Conservation (phyloP, 2,113 vertebrate species). For the Mugil cephalus region DNA sequence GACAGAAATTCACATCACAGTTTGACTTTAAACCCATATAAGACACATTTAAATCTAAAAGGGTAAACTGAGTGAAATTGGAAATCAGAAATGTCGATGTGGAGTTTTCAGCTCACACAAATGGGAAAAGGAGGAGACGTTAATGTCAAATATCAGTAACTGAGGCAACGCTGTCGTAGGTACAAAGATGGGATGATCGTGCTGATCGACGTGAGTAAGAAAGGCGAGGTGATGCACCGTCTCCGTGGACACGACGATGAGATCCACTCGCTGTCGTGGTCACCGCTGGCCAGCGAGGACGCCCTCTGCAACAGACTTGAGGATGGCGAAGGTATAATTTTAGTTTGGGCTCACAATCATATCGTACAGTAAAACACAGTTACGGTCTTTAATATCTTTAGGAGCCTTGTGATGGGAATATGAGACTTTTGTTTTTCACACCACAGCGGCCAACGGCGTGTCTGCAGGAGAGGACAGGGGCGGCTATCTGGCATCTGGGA, state of each 20-base stretch:
- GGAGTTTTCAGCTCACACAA: no score
- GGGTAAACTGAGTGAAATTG: no score
- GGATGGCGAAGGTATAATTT: conserved; percentile 83
- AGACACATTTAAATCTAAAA: no score
- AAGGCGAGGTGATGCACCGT: conserved; percentile 90
- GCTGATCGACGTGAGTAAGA: conserved; percentile 92
- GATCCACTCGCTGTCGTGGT: conserved; percentile 94
- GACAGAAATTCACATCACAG: no score
- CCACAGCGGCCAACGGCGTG: conserved; percentile 73
- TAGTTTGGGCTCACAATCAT: no score
- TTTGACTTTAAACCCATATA: no score
- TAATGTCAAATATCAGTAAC: neutral
- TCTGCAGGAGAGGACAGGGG: conserved; percentile 72
- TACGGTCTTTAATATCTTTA: no score
- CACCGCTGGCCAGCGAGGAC: conserved; percentile 85
- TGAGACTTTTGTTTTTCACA: conserved; percentile 15
- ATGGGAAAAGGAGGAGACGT: no score
- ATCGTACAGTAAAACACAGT: no score
- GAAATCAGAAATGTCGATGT: no score
- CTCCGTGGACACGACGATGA: conserved; percentile 96
- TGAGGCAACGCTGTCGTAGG: conserved; percentile 69
- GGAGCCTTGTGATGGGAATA: neutral
- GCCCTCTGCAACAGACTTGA: conserved; percentile 75
- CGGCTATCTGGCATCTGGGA: conserved; percentile 93
- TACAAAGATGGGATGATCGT: conserved; percentile 97